These are phyloP conservation scores for Protosalanx chinensis DNA, from an alignment of 2,797 vertebrate genomes.

Conservation along the genomic window DNA sequence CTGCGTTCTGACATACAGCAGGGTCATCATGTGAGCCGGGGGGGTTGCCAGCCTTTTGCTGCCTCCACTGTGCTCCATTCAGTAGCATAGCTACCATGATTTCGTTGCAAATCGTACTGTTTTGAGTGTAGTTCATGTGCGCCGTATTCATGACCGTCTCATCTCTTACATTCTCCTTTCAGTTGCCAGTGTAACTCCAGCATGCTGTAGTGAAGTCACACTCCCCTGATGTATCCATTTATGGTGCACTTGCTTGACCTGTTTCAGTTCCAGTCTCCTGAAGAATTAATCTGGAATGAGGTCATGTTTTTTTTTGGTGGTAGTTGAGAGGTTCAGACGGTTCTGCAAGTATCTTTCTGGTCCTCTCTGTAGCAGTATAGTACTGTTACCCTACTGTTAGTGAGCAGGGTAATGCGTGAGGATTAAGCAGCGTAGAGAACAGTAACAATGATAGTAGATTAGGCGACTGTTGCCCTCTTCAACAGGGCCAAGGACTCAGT, in stretches of 20 bases:
- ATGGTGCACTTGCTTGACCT: conserved; percentile 61
- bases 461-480: neutral
- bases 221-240: conserved; percentile 61
- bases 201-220: conserved; percentile 33
- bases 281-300: conserved; percentile 62
- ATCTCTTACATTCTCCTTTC: conserved; percentile 23
- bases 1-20: conserved; percentile 54
- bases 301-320: conserved; percentile 67
- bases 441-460: no score
- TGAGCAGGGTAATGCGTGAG: neutral
- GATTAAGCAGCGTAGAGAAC: neutral
- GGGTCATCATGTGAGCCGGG: conserved; percentile 62
- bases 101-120: conserved; percentile 3
- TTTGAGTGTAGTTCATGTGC: conserved; percentile 10
- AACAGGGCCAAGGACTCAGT: no score
- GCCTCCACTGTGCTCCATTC: conserved; percentile 33
- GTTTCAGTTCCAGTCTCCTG: conserved; percentile 45
- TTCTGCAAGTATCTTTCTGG: neutral
- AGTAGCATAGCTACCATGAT: conserved; percentile 22
- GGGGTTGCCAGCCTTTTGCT: conserved; percentile 59
- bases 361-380: neutral
- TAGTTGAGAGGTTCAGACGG: conserved; percentile 53
- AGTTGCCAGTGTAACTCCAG: conserved; percentile 37
- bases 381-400: conserved; percentile 12
- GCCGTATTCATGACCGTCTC: neutral